These are phyloP conservation scores for Dasyornis broadbenti DNA, from an alignment of 2,113 vertebrate genomes.

Conservation along the genomic window DNA sequence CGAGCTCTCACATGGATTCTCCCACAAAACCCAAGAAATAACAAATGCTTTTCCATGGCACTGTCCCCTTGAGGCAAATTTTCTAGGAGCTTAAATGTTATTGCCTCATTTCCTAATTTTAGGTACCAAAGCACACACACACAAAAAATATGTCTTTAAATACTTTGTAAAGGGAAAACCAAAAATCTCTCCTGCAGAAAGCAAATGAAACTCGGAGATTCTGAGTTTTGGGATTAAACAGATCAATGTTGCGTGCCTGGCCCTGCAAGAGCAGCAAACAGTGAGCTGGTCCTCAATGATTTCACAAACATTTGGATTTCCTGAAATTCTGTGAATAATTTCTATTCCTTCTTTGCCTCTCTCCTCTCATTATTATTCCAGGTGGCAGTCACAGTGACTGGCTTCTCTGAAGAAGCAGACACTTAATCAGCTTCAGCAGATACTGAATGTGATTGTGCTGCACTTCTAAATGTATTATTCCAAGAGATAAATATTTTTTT, in stretches of 20 bases:
- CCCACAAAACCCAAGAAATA: background rate
- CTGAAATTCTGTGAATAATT: background rate
- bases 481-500: conserved; percentile 28
- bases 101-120: background rate
- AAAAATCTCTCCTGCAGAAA: background rate
- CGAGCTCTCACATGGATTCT: background rate
- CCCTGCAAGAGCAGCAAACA: background rate
- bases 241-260: background rate
- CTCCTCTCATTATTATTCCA: conserved; percentile 3
- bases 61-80: background rate
- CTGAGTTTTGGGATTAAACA: background rate
- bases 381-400: background rate
- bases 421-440: conserved; percentile 33
- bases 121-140: background rate
- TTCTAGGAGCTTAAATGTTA: background rate
- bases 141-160: background rate
- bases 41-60: background rate
- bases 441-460: background rate
- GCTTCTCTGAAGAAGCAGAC: conserved; percentile 32
- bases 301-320: background rate
- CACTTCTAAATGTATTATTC: conserved; percentile 20
- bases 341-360: background rate
- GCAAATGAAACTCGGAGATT: background rate
- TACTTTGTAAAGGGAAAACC: background rate
- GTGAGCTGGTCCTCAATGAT: rapidly evolving